phyloP scores from a whole-genome alignment of 2,888 invertebrate species.

The Cancer borealis region DNA sequence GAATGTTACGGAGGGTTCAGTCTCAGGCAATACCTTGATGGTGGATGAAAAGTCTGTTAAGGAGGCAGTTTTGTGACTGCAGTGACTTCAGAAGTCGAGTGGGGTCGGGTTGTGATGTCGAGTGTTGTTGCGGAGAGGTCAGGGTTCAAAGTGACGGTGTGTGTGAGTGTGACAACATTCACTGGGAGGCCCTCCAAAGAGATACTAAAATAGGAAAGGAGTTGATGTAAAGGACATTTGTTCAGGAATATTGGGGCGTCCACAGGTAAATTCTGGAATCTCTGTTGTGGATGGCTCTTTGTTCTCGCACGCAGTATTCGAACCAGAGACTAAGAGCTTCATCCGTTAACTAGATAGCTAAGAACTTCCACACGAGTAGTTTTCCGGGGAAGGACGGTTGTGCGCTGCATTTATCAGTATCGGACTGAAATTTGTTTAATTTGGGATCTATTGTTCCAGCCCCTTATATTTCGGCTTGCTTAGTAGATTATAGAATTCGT shows the following conservation, averaged over 20 bases:
- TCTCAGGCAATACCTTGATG: background rate
- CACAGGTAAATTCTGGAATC: background rate
- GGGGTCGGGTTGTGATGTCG: background rate
- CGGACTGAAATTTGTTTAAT: slow-evolving; percentile 21
- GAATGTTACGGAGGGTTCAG: background rate
- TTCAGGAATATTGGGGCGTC: background rate
- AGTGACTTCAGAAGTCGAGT: background rate
- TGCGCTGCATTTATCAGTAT: slow-evolving; percentile 36
- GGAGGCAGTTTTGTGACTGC: background rate
- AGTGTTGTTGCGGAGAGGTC: background rate
- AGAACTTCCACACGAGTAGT: slow-evolving; percentile 18
- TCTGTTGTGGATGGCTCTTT: background rate
- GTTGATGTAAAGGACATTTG: background rate
- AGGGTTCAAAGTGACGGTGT: background rate
- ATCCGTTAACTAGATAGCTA: slow-evolving; percentile 22
- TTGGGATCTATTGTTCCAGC: background rate
- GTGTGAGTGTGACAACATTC: slow-evolving; percentile 35
- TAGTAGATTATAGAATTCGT: background rate
- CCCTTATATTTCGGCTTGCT: background rate
- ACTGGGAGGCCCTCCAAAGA: background rate
- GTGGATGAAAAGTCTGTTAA: background rate
- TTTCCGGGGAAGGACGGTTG: slow-evolving; percentile 34
- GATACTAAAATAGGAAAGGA: background rate
- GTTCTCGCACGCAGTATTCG: background rate
- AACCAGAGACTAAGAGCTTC: background rate